Evolutionary conservation across 2,113 vertebrate genomes (phyloP), one percentile per base, ranked within the genome.

Genomic region (Eurypyga helias): DNA sequence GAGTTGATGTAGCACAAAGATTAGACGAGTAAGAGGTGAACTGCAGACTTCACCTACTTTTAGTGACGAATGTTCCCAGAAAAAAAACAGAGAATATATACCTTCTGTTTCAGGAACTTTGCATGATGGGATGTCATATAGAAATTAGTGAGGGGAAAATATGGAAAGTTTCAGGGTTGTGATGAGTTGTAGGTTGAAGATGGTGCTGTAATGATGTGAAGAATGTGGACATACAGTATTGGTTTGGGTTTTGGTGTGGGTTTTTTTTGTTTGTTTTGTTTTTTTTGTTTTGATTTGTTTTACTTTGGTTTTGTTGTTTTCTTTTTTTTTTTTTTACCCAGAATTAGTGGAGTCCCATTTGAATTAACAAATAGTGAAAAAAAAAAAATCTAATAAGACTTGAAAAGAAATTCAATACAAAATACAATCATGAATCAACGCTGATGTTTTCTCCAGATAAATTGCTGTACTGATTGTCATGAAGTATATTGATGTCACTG

Each of bases 401-500:
- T 83, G 45, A 79, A 93, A 80, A 83, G 72, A 10, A 89, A 82
- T 77, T 58, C 60, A 76, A 69, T 96, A n/a, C 41, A 85, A 95
- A 96, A 93, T 66, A 45, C 61, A 71, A n/a, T 65, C 17, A 55
- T 82, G 86, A 94, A 87, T 97, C 46, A 91, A 69, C 1, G 7
- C 85, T 97, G 83, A 80, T 97, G 83, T 96, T 96, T 97, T 97
- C 86, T 96, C 93, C 64, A 92, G 89, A 96, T 96, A 97, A 98
- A 97, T 95, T 70, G 36, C 90, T 92, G 90, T 73, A 81, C 86
- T 97, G 94, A 97, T 98, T 98, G 96, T 92, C 87, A 93, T 85
- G 96, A 98, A 96, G 75, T 96, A 84, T 95, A 91, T 73, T 97
- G 97, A 98, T 98, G 97, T 98, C 97, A 98, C 97, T 87, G 93